Evolutionary conservation across 2,888 invertebrate genomes (phyloP), one percentile per base, ranked within the genome.

Genomic region (Tupiocoris notatus): DNA sequence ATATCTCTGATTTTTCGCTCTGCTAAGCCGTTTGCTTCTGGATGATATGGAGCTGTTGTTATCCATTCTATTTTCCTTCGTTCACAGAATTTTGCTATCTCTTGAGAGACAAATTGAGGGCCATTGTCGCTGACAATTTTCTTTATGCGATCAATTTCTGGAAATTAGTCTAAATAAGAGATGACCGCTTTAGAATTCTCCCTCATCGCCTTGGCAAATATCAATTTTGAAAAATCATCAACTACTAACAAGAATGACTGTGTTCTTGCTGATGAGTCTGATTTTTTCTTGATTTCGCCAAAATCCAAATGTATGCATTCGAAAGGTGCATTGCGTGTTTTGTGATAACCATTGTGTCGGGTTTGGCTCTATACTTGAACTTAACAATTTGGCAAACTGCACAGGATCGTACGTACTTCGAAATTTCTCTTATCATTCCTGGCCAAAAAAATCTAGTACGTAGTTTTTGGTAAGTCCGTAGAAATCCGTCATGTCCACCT

Each of bases 211-310:
- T 65, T 65, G 17, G 25, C 25, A 6, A 56, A 21, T 16, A 22
- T 57, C n/a, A 20, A 58, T 54, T 20, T 17, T 54, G 62, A 66
- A 22, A 6, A 71, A 65, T 71, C 73, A 23, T 62, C 20, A 1
- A 71, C 22, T 2, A 17, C 23, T 2, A 71, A n/a, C 17, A 68
- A 56, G 54, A 68, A 68, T 9, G 68, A 68, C 21, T 57, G 25
- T 18, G 56, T 68, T 7, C 18, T 18, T 20, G 2, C 2, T 9
- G 66, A 17, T 23, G 16, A 22, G 16, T 25, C 73, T 1, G 62
- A 59, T 65, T 71, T 62, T 24, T 71, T 71, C 17, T 12, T n/a
- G n/a, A 59, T 16, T 62, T 71, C 73, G 9, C 22, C 62, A 22
- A 71, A 71, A 20, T 71, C 73, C 1, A 71, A 18, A 22, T 59